Evolutionary conservation across 2,113 vertebrate species (phyloP), one percentile per base, ranked within the genome.

Genomic region (Rhinichthys klamathensis): DNA sequence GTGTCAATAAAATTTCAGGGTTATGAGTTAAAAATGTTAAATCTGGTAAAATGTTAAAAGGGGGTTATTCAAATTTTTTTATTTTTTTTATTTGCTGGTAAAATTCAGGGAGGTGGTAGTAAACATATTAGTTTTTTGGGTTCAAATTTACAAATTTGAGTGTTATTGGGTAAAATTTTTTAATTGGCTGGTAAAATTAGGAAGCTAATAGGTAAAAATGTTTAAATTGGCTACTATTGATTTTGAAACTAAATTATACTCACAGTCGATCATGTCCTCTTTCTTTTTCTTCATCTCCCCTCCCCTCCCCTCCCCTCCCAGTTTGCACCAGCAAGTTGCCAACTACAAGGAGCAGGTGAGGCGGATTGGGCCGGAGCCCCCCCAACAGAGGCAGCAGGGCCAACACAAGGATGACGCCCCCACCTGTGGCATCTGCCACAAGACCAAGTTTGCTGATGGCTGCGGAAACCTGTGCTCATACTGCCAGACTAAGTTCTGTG

Each of bases 401-500:
- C 96, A 97, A 87, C 97, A 98, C 94, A 97, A 97, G 90, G 98
- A 99, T 63, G 98, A 99, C 56, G 96, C 98, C 0, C 98, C 98
- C 1, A 99, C 98, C 21, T 99, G 98, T 88, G 97, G 97, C 89
- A 97, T 99, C 93, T 99, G 98, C 92, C 97, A 95, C 90, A 99
- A 99, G 94, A 99, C 98, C 80, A 99, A 99, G 95, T 99, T 99
- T 90, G 98, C 98, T 3, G 97, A 99, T 76, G 98, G 98, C 74
- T 99, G 98, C 12, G 98, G 98, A 86, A 97, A 97, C 92, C 95
- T 97, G 82, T 99, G 98, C 92, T 99, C 97, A 85, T 99, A 99
- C 91, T 99, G 98, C 93, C 97, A 96, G 94, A 99, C 97, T 91
- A 98, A 97, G 95, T 99, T 99, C 93, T 99, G 98, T 77, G 98